Conservation (phyloP, 2,797 vertebrate genomes). For the Hydrophis major region DNA sequence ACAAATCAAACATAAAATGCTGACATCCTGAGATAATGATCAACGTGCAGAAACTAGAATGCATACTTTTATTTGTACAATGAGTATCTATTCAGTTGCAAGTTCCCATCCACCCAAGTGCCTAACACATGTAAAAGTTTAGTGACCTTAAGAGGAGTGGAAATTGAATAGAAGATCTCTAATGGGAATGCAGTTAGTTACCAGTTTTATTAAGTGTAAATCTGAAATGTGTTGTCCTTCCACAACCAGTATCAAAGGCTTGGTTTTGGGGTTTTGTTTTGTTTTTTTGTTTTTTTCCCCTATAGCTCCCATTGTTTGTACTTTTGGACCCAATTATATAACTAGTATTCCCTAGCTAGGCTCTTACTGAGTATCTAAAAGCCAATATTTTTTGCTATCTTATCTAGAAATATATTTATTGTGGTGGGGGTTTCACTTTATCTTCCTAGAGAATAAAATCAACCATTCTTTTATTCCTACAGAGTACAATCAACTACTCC, state of each 20-base stretch:
- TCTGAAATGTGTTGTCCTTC: neutral
- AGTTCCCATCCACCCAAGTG: neutral
- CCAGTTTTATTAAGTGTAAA: neutral
- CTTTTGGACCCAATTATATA: neutral
- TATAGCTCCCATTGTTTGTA: neutral
- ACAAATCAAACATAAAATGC: neutral
- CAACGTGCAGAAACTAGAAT: neutral
- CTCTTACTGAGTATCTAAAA: no score
- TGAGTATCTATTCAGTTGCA: neutral
- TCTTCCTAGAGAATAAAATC: no score
- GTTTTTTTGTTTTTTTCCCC: neutral
- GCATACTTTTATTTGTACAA: neutral
- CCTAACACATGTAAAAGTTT: neutral
- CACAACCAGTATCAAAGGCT: neutral
- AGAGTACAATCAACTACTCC: no score
- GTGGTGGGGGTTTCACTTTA: no score
- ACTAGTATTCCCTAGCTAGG: no score
- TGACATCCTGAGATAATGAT: neutral
- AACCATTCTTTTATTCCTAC: no score
- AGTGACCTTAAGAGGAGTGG: neutral
- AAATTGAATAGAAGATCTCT: neutral
- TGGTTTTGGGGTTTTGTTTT: neutral
- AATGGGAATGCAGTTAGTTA: neutral
- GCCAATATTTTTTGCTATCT: no score
- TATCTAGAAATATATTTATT: no score